These are phyloP conservation scores for Panthera tigris DNA, from an alignment of 2,113 vertebrate genomes.

Conservation along the genomic window DNA sequence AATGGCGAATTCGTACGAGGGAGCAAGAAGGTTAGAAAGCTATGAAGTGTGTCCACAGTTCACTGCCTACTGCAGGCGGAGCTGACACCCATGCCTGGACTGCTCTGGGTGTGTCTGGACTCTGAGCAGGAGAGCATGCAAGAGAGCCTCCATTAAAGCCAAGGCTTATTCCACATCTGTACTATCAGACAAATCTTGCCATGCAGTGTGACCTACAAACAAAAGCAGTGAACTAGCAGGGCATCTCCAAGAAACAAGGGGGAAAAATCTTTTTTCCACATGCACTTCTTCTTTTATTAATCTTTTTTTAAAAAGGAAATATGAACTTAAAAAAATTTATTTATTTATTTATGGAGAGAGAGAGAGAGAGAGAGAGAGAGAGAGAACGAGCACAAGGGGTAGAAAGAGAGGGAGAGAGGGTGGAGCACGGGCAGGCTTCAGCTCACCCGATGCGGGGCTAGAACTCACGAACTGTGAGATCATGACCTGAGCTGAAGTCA, in stretches of 20 bases:
- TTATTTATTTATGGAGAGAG: too few relatives aligned
- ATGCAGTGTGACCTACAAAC: background rate
- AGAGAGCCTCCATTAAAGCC: accelerated
- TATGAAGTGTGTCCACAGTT: accelerated
- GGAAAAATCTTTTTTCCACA: background rate
- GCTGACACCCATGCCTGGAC: accelerated
- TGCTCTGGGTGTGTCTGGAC: background rate
- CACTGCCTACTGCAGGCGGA: accelerated
- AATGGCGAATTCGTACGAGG: background rate
- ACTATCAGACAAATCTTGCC: background rate
- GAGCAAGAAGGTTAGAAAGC: background rate
- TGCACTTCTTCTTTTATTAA: background rate
- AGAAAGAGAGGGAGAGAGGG: too few relatives aligned
- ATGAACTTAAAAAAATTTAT: too few relatives aligned
- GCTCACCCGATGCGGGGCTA: too few relatives aligned
- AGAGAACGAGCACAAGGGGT: too few relatives aligned
- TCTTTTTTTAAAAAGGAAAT: background rate
- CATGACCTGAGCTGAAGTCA: too few relatives aligned
- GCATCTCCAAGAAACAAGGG: background rate
- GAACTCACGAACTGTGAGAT: too few relatives aligned
- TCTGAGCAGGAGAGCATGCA: background rate
- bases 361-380: too few relatives aligned
- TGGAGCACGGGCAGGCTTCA: too few relatives aligned
- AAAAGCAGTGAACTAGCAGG: background rate
- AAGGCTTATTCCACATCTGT: background rate